A percentile compares a stretch with the other conserved stretches of the same genome.
These are phyloP conservation scores for Crax fasciolata DNA, from an alignment of 2,797 vertebrate species.

Conservation along the genomic window DNA sequence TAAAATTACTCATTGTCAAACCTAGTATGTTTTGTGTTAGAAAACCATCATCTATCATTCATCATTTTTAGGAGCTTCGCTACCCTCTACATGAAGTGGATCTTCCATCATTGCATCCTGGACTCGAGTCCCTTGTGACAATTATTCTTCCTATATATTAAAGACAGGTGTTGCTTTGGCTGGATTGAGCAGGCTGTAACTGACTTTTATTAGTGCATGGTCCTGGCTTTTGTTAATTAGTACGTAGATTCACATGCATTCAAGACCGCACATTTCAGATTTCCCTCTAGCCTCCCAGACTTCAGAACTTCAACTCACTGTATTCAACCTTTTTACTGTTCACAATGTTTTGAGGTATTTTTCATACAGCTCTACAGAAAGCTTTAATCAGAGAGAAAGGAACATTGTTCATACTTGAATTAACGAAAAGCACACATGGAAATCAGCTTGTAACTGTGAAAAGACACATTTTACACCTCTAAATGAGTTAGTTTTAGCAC, in stretches of 20 bases:
- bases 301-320: not conserved
- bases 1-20: slow-evolving; percentile 67
- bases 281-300: not conserved
- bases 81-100: slow-evolving; percentile 33
- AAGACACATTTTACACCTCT: not conserved
- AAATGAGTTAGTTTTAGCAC: not conserved
- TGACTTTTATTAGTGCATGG: not conserved
- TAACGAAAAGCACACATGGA: not conserved
- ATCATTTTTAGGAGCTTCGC: slow-evolving; percentile 67
- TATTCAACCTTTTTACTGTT: not conserved
- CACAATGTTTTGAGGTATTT: not conserved
- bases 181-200: slow-evolving; percentile 38
- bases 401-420: not conserved
- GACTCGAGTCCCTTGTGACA: slow-evolving; percentile 50
- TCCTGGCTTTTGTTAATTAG: slow-evolving; percentile 50
- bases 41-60: slow-evolving; percentile 58
- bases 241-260: not conserved
- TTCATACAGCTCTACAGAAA: not conserved
- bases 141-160: slow-evolving; percentile 64
- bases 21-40: slow-evolving; percentile 65
- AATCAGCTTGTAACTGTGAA: not conserved
- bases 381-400: not conserved
- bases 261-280: not conserved
- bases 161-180: slow-evolving; percentile 71
- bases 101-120: slow-evolving; percentile 57